Evolutionary conservation across 2,797 vertebrate species (phyloP), one percentile per base, ranked within the genome.

Genomic region (Aldrovandia affinis): DNA sequence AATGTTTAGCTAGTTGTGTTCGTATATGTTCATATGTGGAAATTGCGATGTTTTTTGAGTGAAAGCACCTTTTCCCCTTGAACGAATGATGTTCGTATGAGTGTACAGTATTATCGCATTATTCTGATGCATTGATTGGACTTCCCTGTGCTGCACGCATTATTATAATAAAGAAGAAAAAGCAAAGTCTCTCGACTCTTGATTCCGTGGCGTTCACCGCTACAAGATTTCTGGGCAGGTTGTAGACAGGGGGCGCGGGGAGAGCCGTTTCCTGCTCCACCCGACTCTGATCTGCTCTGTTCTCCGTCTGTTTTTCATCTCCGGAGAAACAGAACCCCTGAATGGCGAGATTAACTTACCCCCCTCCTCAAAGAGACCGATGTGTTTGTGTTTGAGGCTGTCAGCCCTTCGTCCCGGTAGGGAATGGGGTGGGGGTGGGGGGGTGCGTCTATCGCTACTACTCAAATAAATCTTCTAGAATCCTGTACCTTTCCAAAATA

Each of bases 231-330:
- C 68, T 42, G 68, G 20, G 68, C 68, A 42, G 36, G 5, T 73
- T 73, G 20, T 20, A 73, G 20, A 73, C 39, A 33, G 68, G 68
- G 36, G 18, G 20, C 33, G 25, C 15, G n/a, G n/a, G n/a, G n/a
- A n/a, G n/a, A n/a, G n/a, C n/a, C n/a, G n/a, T 73, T 20, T 73
- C 15, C 18, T 42, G 36, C 36, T 39, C 36, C 68, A 39, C 14
- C 33, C 18, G 14, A 73, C 68, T 39, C 68, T 39, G 68, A 73
- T 42, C 33, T 73, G 39, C 39, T 73, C 68, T 73, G 39, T 73
- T 73, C 68, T 39, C 68, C 36, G 6, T 73, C 33, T 73, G 68
- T 73, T 73, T 42, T 73, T 73, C 68, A 73, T 73, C 36, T 42
- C 68, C 20, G 18, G 7, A 42, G 33, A 73, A 73, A 39, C 68